phyloP scores from a whole-genome alignment of 2,888 invertebrate genomes.

The Globia sparganii region DNA sequence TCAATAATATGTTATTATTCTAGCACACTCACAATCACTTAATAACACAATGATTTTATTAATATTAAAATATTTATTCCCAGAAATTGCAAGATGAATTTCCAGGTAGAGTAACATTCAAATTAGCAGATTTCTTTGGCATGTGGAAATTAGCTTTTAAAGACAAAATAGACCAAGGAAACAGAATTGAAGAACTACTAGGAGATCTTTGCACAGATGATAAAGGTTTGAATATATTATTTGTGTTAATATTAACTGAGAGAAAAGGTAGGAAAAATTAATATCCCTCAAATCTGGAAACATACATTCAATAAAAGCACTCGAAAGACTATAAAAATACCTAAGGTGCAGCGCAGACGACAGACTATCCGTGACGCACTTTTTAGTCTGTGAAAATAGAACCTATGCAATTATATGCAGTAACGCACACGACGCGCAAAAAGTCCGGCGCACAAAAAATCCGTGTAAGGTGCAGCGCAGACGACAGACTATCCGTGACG shows the following conservation, averaged over 20 bases:
- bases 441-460: too few species aligned
- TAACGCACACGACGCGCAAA: too few species aligned
- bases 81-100: slow-evolving; percentile 81
- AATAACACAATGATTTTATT: background rate
- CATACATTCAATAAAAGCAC: background rate
- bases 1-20: background rate
- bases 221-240: slow-evolving; percentile 73
- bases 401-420: too few species aligned
- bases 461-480: too few species aligned
- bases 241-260: background rate
- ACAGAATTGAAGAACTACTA: slow-evolving; percentile 89
- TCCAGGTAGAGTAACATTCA: slow-evolving; percentile 83
- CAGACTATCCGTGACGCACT: too few species aligned
- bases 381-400: too few species aligned
- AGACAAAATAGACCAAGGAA: slow-evolving; percentile 91
- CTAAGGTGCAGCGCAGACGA: too few species aligned
- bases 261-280: background rate
- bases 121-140: slow-evolving; percentile 90
- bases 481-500: too few species aligned
- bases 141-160: slow-evolving; percentile 90
- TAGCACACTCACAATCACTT: background rate
- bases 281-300: background rate
- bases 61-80: slow-evolving; percentile 55
- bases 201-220: slow-evolving; percentile 89
- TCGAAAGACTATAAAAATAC: background rate